Conservation (phyloP, 2,113 vertebrate species). For the Terrapene triunguis region DNA sequence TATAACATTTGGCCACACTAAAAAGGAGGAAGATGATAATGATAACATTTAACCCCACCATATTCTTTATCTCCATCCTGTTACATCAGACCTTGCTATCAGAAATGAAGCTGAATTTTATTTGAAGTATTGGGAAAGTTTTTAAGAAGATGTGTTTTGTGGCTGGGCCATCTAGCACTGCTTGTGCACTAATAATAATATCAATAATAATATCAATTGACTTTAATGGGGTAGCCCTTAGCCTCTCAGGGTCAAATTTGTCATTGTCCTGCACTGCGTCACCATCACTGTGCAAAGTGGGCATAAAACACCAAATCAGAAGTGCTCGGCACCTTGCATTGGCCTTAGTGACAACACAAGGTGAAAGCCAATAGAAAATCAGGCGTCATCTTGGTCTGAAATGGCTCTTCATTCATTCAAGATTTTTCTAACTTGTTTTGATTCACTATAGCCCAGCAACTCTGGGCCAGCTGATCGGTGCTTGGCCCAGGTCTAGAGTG, state of each 20-base stretch:
- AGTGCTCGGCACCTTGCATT: background rate
- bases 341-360: background rate
- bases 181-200: background rate
- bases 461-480: background rate
- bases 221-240: background rate
- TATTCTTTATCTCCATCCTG: background rate
- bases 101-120: conserved; percentile 12
- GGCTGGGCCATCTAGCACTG: background rate
- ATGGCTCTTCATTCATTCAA: background rate
- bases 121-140: background rate
- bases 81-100: background rate
- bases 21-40: background rate
- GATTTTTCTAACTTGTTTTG: background rate
- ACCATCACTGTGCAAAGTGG: conserved; percentile 56
- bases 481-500: background rate
- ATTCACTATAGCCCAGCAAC: background rate
- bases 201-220: background rate
- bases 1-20: background rate
- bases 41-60: background rate
- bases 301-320: conserved; percentile 1
- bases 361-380: background rate
- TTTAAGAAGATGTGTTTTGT: background rate
- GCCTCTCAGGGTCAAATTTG: background rate
- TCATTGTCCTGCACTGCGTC: conserved; percentile 32
- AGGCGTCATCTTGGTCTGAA: background rate